Conservation (phyloP, 1,140 invertebrate species). For the Drosophila repletoides region DNA sequence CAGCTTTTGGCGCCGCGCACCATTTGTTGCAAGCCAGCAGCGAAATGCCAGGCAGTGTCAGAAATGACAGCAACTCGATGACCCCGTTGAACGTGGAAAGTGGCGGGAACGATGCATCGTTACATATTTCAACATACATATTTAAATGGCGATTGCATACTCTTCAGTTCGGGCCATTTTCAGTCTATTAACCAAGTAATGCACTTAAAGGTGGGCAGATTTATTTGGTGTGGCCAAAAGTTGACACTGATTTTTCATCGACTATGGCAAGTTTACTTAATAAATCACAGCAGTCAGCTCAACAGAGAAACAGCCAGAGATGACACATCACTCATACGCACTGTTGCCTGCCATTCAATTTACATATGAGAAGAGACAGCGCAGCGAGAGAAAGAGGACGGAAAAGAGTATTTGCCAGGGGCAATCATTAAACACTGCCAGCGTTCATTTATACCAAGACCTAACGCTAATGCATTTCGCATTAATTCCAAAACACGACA, state of each 20-base stretch:
- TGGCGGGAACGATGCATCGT: too few relatives aligned
- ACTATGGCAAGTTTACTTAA: slow-evolving; percentile 33
- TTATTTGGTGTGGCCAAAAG: slow-evolving; percentile 41
- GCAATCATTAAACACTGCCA: slow-evolving; percentile 35
- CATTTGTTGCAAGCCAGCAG: slow-evolving; percentile 68
- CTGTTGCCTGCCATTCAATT: slow-evolving; percentile 27
- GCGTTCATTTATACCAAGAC: slow-evolving; percentile 44
- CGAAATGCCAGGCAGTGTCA: slow-evolving; percentile 60
- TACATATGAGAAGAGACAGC: neutral
- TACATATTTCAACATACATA: slow-evolving; percentile 22
- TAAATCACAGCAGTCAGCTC: slow-evolving; percentile 41
- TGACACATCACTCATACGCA: slow-evolving; percentile 40
- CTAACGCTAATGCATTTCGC: slow-evolving; percentile 72
- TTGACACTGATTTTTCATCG: slow-evolving; percentile 47
- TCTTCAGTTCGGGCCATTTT: slow-evolving; percentile 1
- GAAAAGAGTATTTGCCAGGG: neutral
- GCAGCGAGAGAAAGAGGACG: slow-evolving; percentile 15
- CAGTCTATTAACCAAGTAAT: slow-evolving; percentile 64
- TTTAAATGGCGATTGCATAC: slow-evolving; percentile 42
- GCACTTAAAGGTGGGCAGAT: slow-evolving; percentile 61
- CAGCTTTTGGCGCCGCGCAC: slow-evolving; percentile 40
- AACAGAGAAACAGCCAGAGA: slow-evolving; percentile 5
- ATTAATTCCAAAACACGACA: slow-evolving; percentile 59
- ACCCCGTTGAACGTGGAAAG: too few relatives aligned
- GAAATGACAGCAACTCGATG: slow-evolving; percentile 48